Conservation (phyloP, 1,140 invertebrate genomes). For the Ips nitidus region DNA sequence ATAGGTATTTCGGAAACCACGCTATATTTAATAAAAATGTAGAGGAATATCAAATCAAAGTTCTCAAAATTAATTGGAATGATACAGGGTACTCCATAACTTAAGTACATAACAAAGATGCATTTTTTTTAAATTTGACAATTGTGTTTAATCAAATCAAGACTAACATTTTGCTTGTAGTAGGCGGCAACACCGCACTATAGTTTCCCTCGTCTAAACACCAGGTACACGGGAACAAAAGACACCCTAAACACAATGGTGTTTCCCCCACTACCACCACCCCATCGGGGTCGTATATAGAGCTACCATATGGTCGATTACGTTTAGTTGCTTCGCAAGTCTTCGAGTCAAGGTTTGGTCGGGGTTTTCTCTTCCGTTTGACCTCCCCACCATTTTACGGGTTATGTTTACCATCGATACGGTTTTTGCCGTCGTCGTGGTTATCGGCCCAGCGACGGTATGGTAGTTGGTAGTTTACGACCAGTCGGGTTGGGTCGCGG, state of each 20-base stretch:
- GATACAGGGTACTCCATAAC: too few species aligned
- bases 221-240: constrained; percentile 31
- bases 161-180: too few species aligned
- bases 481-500: neutral
- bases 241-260: constrained; percentile 23
- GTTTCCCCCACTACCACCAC: constrained; percentile 11
- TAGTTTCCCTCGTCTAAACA: neutral
- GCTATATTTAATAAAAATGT: too few species aligned
- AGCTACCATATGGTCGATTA: constrained; percentile 22
- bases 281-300: constrained; percentile 24
- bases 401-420: constrained; percentile 19
- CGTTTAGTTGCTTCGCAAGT: constrained; percentile 17
- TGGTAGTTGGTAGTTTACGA: constrained; percentile 7
- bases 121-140: too few species aligned
- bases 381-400: constrained; percentile 8
- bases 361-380: neutral
- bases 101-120: too few species aligned
- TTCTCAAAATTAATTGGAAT: too few species aligned
- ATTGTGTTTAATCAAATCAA: too few species aligned
- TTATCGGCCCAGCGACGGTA: constrained; percentile 1
- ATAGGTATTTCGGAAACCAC: too few species aligned
- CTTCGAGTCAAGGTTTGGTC: constrained; percentile 15
- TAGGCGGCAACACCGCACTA: constrained; percentile 8
- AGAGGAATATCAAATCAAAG: too few species aligned
- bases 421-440: constrained; percentile 16